Base-by-base conservation (phyloP, 2,888 invertebrate genomes). In the Agrypnus murinus region DNA sequence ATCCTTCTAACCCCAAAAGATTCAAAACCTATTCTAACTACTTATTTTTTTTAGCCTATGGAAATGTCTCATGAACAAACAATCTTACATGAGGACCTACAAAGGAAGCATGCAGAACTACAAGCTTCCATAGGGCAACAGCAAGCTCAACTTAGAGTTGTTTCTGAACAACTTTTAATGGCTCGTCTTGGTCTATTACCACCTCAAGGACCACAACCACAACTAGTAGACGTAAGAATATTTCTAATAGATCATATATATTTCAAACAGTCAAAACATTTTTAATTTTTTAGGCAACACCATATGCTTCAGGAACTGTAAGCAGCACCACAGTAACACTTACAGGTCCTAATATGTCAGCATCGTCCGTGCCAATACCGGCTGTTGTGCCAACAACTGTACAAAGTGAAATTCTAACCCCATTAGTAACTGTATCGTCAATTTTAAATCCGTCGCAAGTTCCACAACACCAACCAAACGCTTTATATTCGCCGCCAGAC, bases 101-200 rank as follows among this genome's bases (percentile, higher is more conserved):
- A 95, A 81, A 89, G 92, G 38, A 95, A 95, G 81, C 95, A 96
- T 80, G 94, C 94, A 74, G 93, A 95, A 81, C 86, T 96, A 71
- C 95, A 96, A 82, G 92, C 94, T 79, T 88, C 95, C 80, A 95
- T 96, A 71, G 90, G 92, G 60, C 91, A 93, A 75, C 95, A 96
- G 81, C 95, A 96, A 81, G 95, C 95, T 80, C 95, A 96, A 83
- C 85, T 96, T 75, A 88, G 93, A 46, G 89, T 92, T 75, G 94
- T 96, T 0, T 95, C 95, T n/a, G 95, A 96, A 81, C 95, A 96
- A 81, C 86, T 96, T 63, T 84, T 95, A 55, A 90, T 96, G 84
- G 93, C 95, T 0, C 89, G 93, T 79, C 92, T 94, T 75, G 95
- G 95, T 5, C 88, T 95, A 9, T 79, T 90, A 36, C 57, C 55